Percentiles rank a stretch among this genome's conserved stretches.
These are phyloP conservation scores for Adela reaumurella DNA, from an alignment of 2,888 invertebrate species.

Conservation along the genomic window DNA sequence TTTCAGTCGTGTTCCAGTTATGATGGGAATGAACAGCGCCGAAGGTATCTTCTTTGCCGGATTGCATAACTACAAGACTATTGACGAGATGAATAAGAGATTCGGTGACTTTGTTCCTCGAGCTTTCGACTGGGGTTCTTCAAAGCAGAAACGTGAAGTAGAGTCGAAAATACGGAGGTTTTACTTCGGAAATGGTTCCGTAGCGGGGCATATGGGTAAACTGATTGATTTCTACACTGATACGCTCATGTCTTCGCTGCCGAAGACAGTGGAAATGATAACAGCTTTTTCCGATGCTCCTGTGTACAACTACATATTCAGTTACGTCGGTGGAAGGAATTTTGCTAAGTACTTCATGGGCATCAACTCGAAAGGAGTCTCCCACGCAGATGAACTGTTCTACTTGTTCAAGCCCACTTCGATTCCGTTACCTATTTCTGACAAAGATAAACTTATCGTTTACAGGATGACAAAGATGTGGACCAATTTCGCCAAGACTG, in stretches of 20 bases:
- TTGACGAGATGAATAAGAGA: constrained; percentile 24
- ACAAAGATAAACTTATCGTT: constrained; percentile 5
- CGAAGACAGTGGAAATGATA: constrained; percentile 2
- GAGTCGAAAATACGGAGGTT: constrained; percentile 27
- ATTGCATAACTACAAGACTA: constrained; percentile 38
- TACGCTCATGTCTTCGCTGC: constrained; percentile 14
- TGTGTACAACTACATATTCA: constrained; percentile 19
- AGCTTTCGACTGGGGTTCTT: constrained; percentile 26
- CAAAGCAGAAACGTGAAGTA: constrained; percentile 19
- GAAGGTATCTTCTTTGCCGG: constrained; percentile 40
- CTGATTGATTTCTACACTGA: constrained; percentile 23
- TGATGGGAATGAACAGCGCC: constrained; percentile 36
- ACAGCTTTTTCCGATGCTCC: neutral
- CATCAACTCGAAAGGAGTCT: constrained; percentile 14
- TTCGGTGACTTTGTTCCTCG: constrained; percentile 22
- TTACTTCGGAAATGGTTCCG: constrained; percentile 37
- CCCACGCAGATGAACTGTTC: constrained; percentile 19
- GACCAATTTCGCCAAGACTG: constrained; percentile 20
- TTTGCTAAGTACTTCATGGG: constrained; percentile 15
- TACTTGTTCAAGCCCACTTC: constrained; percentile 6
- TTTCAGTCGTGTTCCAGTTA: constrained; percentile 32
- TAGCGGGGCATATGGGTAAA: constrained; percentile 25
- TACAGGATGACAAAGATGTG: constrained; percentile 14
- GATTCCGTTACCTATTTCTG: constrained; percentile 4
- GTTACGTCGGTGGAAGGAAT: constrained; percentile 17